phyloP scores from a whole-genome alignment of 2,113 vertebrate genomes.

The Lepus europaeus region DNA sequence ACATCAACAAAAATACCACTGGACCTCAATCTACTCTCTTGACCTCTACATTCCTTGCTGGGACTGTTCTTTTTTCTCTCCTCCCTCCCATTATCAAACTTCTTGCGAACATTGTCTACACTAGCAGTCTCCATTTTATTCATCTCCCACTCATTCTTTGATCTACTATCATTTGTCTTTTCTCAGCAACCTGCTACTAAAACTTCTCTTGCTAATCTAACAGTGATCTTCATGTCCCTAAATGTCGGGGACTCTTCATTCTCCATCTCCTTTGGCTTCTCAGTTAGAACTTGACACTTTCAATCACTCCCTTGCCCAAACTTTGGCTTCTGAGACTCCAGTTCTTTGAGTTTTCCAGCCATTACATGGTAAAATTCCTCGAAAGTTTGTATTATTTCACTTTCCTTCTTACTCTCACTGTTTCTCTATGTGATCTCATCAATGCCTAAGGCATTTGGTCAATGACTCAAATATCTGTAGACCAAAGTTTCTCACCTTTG shows the following conservation, averaged over 20 bases:
- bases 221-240: not conserved
- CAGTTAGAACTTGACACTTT: not conserved
- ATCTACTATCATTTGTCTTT: not conserved
- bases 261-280: not conserved
- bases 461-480: not conserved
- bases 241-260: not conserved
- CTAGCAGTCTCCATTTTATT: not conserved
- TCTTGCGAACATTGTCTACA: not conserved
- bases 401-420: not conserved
- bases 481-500: not conserved
- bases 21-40: not conserved
- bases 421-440: not conserved
- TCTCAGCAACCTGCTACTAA: not conserved
- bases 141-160: not conserved
- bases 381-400: not conserved
- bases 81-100: not conserved
- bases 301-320: fast-evolving
- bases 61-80: not conserved
- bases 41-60: not conserved
- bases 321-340: not conserved
- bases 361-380: not conserved
- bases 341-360: not conserved
- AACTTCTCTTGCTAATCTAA: not conserved
- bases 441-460: not conserved
- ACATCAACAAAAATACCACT: not conserved